Evolutionary conservation across 2,797 vertebrate genomes (phyloP), one percentile per base, ranked within the genome.

Genomic region (Heteromormyrus szaboi): DNA sequence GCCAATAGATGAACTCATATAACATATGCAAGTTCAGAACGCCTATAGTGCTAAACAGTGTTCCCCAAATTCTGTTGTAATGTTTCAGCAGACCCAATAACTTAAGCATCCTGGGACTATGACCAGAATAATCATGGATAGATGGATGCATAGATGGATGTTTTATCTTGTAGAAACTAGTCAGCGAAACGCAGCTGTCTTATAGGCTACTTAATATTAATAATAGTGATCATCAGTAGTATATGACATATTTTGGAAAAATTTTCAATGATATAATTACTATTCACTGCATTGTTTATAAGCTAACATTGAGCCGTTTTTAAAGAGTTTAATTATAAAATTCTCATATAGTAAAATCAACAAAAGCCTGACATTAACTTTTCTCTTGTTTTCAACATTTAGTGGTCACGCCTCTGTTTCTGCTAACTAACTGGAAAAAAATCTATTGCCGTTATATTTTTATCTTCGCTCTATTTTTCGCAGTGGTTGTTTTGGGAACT

Each of bases 401-500:
- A 51, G 48, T 37, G 51, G 83, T 33, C 50, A 72, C n/a, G 14
- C 83, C 51, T 88, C 37, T 22, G 33, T 88, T 90, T 88, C 29
- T 90, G 89, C 87, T 72, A 41, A 92, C 91, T 92, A 68, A 88
- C 85, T 92, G 93, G 93, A 93, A 96, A 68, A 56, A 79, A 96
- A 92, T 90, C 91, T 89, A 53, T 88, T 22, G 25, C 33, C 25
- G 89, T 89, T 89, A 50, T 88, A 92, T 95, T 93, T 93, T 92
- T 93, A 93, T 91, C 91, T 87, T 89, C 84, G 22, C 19, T 88
- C 87, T 91, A 92, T 65, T 83, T 91, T 91, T 92, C 92, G 90
- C 89, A 72, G 89, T 65, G 89, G 93, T 93, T 95, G 95, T 96
- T 96, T 95, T 95, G 94, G 95, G 94, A 95, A 95, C 93, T 92